Conservation (phyloP, 2,888 invertebrate genomes). For the Sylvicola cinctus region DNA sequence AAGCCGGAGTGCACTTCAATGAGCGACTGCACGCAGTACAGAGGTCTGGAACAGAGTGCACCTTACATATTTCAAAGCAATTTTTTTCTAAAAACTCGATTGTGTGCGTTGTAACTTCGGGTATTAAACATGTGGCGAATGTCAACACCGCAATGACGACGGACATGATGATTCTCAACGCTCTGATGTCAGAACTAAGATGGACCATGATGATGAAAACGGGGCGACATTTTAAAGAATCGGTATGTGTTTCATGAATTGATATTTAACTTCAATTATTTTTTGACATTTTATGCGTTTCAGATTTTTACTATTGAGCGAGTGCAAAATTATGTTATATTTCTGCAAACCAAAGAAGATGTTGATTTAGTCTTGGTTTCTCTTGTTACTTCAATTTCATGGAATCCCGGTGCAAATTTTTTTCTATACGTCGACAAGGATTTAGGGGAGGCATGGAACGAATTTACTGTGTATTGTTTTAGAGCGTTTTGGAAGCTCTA, state of each 20-base stretch:
- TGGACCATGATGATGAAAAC: constrained; percentile 4
- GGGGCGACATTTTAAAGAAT: not conserved
- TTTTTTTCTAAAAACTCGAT: constrained; percentile 1
- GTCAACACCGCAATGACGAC: not conserved
- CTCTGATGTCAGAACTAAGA: not conserved
- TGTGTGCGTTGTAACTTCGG: constrained; percentile 3
- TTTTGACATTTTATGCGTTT: not conserved
- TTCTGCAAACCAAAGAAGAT: not conserved
- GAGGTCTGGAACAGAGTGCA: constrained; percentile 3
- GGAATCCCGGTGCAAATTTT: constrained; percentile 4
- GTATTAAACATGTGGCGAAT: not conserved
- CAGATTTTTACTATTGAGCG: not conserved
- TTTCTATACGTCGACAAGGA: constrained; percentile 3
- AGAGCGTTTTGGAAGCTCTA: constrained; percentile 1
- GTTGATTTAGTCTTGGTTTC: not conserved
- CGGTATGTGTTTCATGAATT: not conserved
- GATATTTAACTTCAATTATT: no score
- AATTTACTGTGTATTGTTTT: not conserved
- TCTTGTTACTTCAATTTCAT: not conserved
- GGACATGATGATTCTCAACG: constrained; percentile 1
- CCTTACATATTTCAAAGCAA: not conserved
- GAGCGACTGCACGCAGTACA: constrained; percentile 1
- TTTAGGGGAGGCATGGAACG: not conserved
- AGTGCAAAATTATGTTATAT: constrained; percentile 3
- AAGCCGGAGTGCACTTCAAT: no score